Conservation (phyloP, 2,797 vertebrate species). For the Moxostoma hubbsi region DNA sequence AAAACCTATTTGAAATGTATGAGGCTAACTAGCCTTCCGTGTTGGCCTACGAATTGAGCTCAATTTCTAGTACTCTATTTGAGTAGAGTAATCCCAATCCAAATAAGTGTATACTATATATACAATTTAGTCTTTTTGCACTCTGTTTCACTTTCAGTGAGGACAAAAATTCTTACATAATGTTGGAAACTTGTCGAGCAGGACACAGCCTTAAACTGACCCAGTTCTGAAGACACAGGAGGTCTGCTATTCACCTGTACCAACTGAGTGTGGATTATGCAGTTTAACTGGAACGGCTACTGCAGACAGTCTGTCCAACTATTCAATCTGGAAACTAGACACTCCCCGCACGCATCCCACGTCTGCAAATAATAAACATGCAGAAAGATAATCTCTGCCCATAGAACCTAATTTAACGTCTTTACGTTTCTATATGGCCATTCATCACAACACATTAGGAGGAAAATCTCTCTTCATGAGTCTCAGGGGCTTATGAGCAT, state of each 20-base stretch:
- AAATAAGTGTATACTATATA: neutral
- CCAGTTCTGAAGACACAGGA: slow-evolving; percentile 9
- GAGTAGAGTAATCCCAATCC: neutral
- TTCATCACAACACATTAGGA: slow-evolving; percentile 41
- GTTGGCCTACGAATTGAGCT: too few relatives aligned
- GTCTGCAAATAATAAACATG: slow-evolving; percentile 28
- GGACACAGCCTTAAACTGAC: neutral
- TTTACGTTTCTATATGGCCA: slow-evolving; percentile 58
- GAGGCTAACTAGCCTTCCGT: too few relatives aligned
- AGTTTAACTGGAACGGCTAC: slow-evolving; percentile 38
- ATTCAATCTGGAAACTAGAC: slow-evolving; percentile 59
- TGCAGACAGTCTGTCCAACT: slow-evolving; percentile 45
- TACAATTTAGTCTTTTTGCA: too few relatives aligned
- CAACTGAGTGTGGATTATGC: slow-evolving; percentile 70
- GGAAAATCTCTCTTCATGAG: slow-evolving; percentile 35
- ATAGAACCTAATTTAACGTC: slow-evolving; percentile 35
- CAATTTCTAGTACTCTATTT: too few relatives aligned
- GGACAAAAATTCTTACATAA: neutral
- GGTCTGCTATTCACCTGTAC: slow-evolving; percentile 44
- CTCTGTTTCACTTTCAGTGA: neutral
- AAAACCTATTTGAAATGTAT: too few relatives aligned
- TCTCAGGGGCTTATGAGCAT: slow-evolving; percentile 42
- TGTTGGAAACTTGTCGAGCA: neutral
- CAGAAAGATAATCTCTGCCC: slow-evolving; percentile 73
- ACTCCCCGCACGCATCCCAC: slow-evolving; percentile 57